These are phyloP conservation scores for Gambelia wislizenii DNA, from an alignment of 2,797 vertebrate species.

Conservation along the genomic window DNA sequence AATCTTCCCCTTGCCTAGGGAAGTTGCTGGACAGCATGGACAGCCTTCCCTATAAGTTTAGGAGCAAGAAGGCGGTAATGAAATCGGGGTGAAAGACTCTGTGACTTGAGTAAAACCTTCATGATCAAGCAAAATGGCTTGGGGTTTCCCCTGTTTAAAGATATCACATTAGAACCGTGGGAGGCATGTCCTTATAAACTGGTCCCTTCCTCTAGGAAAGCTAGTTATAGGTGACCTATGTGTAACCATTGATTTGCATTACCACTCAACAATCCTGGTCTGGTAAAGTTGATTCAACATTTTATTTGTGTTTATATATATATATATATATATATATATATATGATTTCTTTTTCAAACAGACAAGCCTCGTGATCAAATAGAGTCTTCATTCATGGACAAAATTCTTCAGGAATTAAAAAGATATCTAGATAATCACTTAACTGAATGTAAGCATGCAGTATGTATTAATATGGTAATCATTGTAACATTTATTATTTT, in stretches of 20 bases:
- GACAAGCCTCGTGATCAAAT: background rate
- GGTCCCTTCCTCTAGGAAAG: background rate
- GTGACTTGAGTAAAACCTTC: too few species aligned
- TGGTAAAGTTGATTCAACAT: background rate
- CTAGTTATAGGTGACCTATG: background rate
- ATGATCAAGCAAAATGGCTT: too few species aligned
- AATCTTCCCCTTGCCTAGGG: background rate
- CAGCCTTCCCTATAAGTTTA: background rate
- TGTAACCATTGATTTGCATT: background rate
- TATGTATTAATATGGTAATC: background rate
- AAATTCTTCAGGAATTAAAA: slow-evolving; percentile 48
- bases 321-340: too few species aligned
- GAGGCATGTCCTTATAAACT: background rate
- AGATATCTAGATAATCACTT: slow-evolving; percentile 30
- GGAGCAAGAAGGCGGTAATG: background rate
- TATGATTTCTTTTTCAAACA: slow-evolving; percentile 12
- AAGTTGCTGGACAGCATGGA: background rate
- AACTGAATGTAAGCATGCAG: background rate
- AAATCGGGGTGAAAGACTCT: background rate
- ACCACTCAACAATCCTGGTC: background rate
- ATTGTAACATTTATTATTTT: background rate
- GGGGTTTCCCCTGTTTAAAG: too few species aligned
- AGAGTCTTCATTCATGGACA: slow-evolving; percentile 38
- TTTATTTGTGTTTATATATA: too few species aligned
- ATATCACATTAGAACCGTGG: too few species aligned